phyloP scores from a whole-genome alignment of 2,797 vertebrate species.

The Menidia menidia region DNA sequence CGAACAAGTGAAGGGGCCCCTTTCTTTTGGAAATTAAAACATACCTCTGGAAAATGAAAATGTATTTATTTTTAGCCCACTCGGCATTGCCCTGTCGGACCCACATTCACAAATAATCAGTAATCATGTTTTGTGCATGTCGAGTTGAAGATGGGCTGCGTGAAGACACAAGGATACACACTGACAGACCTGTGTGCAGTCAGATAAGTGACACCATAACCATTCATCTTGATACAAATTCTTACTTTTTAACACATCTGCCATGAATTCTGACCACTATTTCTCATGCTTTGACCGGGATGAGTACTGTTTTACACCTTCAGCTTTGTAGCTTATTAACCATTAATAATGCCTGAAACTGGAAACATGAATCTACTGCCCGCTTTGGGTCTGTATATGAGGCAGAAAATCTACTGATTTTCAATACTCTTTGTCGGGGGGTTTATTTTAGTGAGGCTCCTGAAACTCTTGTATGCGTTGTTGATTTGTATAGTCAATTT shows the following conservation, averaged over 20 bases:
- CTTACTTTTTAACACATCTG: neutral
- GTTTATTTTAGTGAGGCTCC: conserved; percentile 24
- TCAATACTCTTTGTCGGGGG: neutral
- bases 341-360: conserved; percentile 1
- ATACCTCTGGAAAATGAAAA: neutral
- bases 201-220: neutral
- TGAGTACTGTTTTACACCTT: neutral
- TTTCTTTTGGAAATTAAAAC: neutral
- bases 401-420: neutral
- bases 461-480: conserved; percentile 18
- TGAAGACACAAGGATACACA: neutral
- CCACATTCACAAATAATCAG: neutral
- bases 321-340: neutral
- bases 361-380: neutral
- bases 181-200: neutral
- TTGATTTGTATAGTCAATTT: conserved; percentile 24
- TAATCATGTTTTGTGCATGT: neutral
- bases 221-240: neutral
- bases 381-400: neutral
- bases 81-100: neutral
- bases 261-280: neutral
- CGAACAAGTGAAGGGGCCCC: neutral
- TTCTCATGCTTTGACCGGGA: neutral
- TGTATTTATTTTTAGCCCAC: neutral
- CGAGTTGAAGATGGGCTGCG: neutral